phyloP scores from a whole-genome alignment of 1,140 invertebrate species.

The Ips nitidus region DNA sequence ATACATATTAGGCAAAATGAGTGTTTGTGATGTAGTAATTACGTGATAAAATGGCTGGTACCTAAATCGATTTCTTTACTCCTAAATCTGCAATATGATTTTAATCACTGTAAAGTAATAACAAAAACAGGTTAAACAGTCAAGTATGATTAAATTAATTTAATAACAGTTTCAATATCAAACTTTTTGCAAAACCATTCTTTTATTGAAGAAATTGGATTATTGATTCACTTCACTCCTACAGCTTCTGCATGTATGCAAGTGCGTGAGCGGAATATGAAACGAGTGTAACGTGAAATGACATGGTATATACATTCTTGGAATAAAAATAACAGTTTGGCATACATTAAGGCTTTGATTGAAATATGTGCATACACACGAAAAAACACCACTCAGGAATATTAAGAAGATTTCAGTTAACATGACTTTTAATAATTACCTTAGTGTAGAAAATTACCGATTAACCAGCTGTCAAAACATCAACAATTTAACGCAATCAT shows the following conservation, averaged over 20 bases:
- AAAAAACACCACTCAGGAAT: not conserved
- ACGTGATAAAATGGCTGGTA: not conserved
- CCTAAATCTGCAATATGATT: not conserved
- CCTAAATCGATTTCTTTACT: not conserved
- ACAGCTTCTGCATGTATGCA: not conserved
- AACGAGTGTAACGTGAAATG: not conserved
- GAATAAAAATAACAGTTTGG: not conserved
- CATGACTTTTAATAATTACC: no score
- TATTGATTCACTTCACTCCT: no score
- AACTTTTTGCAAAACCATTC: not conserved
- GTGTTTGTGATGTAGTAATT: no score
- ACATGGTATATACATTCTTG: not conserved
- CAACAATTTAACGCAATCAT: no score
- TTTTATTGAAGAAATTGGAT: not conserved
- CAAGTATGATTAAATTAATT: not conserved
- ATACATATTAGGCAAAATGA: no score
- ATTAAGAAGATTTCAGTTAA: no score
- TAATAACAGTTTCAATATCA: not conserved
- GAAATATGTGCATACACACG: not conserved
- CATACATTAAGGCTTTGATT: not conserved
- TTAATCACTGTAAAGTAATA: not conserved
- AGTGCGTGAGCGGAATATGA: not conserved
- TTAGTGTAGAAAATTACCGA: no score
- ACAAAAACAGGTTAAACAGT: not conserved
- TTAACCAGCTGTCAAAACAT: no score